phyloP scores from a whole-genome alignment of 2,113 vertebrate genomes.

The Pedionomus torquatus region DNA sequence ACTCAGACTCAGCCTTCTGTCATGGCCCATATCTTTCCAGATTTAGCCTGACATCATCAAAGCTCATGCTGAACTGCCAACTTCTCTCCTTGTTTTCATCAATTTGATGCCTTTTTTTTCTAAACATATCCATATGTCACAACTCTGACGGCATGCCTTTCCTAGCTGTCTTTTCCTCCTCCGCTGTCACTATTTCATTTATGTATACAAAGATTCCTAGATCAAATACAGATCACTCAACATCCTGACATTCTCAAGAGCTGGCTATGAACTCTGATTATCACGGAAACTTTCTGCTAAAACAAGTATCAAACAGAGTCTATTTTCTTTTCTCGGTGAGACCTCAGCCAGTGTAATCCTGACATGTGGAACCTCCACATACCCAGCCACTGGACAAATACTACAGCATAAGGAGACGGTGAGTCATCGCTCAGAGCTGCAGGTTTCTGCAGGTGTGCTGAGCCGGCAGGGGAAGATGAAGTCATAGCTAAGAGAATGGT shows the following conservation, averaged over 20 bases:
- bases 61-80: slow-evolving; percentile 34
- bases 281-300: slow-evolving; percentile 25
- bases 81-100: slow-evolving; percentile 49
- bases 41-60: slow-evolving; percentile 52
- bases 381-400: neutral
- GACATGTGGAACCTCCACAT: neutral
- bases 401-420: neutral
- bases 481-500: neutral
- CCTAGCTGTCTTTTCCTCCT: slow-evolving; percentile 58
- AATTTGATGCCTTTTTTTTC: slow-evolving; percentile 34
- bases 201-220: slow-evolving; percentile 50
- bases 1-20: slow-evolving; percentile 42
- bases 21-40: slow-evolving; percentile 39
- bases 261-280: slow-evolving; percentile 42
- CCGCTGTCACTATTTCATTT: slow-evolving; percentile 65
- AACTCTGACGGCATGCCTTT: neutral
- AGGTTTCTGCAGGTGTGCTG: slow-evolving; percentile 41
- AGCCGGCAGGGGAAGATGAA: neutral
- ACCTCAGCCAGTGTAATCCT: neutral
- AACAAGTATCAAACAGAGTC: slow-evolving; percentile 1
- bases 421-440: neutral
- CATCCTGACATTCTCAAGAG: slow-evolving; percentile 58
- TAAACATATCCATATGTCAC: slow-evolving; percentile 17
- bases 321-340: slow-evolving; percentile 17
- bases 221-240: slow-evolving; percentile 67